A percentile compares a stretch with the other conserved stretches of the same genome.
phyloP scores from a whole-genome alignment of 92 coral and sea anemone species.

The Bergia sp. region DNA sequence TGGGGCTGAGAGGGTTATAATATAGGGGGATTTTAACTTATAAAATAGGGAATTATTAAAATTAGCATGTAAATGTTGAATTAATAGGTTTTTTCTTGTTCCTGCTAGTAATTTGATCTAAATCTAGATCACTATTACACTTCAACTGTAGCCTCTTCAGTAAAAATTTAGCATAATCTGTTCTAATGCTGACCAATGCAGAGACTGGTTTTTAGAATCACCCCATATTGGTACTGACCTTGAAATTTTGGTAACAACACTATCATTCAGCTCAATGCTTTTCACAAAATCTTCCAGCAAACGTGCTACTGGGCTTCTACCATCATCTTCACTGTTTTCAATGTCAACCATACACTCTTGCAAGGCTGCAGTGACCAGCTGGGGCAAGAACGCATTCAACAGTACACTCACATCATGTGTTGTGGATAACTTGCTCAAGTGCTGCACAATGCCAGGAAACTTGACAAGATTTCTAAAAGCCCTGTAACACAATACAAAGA shows the following conservation, averaged over 20 bases:
- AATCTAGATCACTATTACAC: too few relatives aligned
- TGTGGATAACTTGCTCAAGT: slow-evolving; percentile 56
- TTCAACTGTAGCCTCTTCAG: too few relatives aligned
- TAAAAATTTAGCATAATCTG: too few relatives aligned
- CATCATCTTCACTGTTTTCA: not conserved
- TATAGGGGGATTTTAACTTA: too few relatives aligned
- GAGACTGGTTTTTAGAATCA: not conserved
- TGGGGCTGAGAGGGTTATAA: too few relatives aligned
- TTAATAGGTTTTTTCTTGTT: too few relatives aligned
- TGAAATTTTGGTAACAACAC: not conserved
- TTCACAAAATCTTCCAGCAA: slow-evolving; percentile 38
- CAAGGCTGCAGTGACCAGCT: slow-evolving; percentile 61
- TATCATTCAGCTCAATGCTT: slow-evolving; percentile 12
- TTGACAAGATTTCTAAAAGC: slow-evolving; percentile 67
- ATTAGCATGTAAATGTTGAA: too few relatives aligned
- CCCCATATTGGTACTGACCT: not conserved
- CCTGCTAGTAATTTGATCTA: too few relatives aligned
- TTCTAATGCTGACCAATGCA: too few relatives aligned
- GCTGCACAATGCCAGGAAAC: slow-evolving; percentile 61
- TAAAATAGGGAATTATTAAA: too few relatives aligned
- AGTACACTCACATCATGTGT: slow-evolving; percentile 68
- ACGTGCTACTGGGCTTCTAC: not conserved
- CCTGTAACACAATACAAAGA: slow-evolving; percentile 35
- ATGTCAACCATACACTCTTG: slow-evolving; percentile 43
- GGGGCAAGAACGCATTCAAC: slow-evolving; percentile 72